Evolutionary conservation across 2,113 vertebrate species (phyloP).

Genomic region (Scomber japonicus): DNA sequence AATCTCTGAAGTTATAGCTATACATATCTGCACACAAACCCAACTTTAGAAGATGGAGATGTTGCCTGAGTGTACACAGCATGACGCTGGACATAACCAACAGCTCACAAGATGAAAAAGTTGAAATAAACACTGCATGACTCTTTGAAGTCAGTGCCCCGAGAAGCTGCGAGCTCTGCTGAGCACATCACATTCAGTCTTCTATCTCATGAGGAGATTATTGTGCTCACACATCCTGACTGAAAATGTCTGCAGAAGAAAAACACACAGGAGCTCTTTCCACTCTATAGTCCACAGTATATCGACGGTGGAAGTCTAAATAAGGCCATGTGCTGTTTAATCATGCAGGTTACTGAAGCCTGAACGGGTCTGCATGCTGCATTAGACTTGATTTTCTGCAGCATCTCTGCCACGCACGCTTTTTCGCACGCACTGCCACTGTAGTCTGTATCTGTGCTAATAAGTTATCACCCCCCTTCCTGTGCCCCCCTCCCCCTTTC

Average conservation of each 20-base stretch:
- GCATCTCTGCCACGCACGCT: conserved; percentile 51
- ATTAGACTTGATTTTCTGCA: conserved; percentile 69
- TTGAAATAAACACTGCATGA: not conserved
- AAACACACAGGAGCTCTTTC: not conserved
- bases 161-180: not conserved
- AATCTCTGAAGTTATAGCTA: not conserved
- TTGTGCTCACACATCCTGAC: conserved; percentile 9
- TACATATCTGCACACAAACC: not conserved
- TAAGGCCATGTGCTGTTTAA: conserved; percentile 68
- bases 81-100: not conserved
- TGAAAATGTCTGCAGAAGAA: conserved; percentile 38
- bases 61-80: not conserved
- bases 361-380: conserved; percentile 65
- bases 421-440: conserved; percentile 35
- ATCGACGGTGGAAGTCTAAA: conserved; percentile 52
- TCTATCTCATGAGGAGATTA: conserved; percentile 17
- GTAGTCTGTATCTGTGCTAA: conserved; percentile 58
- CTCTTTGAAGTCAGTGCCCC: not conserved
- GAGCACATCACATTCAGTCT: conserved; percentile 6
- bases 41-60: not conserved
- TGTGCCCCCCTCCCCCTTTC: conserved; percentile 4
- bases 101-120: conserved; percentile 4
- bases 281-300: not conserved
- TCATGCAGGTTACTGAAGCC: conserved; percentile 65
- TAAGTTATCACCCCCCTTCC: conserved; percentile 68